Percentiles rank a stretch among this genome's conserved stretches.
These are phyloP conservation scores for Brienomyrus longianalis DNA, from an alignment of 2,113 vertebrate genomes.

Conservation along the genomic window DNA sequence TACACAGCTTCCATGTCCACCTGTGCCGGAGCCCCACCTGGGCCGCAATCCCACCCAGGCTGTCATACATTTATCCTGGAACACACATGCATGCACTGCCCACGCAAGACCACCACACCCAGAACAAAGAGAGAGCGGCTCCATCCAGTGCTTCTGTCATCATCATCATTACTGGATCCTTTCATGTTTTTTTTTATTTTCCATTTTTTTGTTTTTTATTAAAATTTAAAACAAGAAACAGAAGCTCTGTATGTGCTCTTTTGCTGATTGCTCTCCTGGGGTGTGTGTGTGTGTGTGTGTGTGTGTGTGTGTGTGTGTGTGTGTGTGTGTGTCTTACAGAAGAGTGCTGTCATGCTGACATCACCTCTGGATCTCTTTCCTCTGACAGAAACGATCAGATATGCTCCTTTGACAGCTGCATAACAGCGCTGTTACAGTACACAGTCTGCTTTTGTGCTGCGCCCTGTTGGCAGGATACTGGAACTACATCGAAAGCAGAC, in stretches of 20 bases:
- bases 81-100: not conserved
- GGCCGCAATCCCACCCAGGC: not conserved
- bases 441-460: slow-evolving; percentile 22
- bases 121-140: slow-evolving; percentile 29
- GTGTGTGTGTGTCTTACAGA: not conserved
- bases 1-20: not conserved
- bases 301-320: too few relatives aligned
- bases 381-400: slow-evolving; percentile 15
- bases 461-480: slow-evolving; percentile 35
- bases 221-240: slow-evolving; percentile 51
- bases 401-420: not conserved
- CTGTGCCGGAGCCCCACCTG: not conserved
- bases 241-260: slow-evolving; percentile 31
- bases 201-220: slow-evolving; percentile 49
- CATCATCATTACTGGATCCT: slow-evolving; percentile 49
- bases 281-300: not conserved
- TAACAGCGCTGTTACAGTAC: not conserved
- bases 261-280: slow-evolving; percentile 16
- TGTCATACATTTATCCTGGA: not conserved
- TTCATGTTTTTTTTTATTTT: slow-evolving; percentile 61
- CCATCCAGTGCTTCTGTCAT: slow-evolving; percentile 41
- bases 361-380: slow-evolving; percentile 31
- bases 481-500: slow-evolving; percentile 23
- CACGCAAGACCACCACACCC: slow-evolving; percentile 16
- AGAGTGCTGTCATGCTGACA: slow-evolving; percentile 30